Base-by-base conservation (phyloP, 1,140 invertebrate genomes). In the Epicauta chinensis region DNA sequence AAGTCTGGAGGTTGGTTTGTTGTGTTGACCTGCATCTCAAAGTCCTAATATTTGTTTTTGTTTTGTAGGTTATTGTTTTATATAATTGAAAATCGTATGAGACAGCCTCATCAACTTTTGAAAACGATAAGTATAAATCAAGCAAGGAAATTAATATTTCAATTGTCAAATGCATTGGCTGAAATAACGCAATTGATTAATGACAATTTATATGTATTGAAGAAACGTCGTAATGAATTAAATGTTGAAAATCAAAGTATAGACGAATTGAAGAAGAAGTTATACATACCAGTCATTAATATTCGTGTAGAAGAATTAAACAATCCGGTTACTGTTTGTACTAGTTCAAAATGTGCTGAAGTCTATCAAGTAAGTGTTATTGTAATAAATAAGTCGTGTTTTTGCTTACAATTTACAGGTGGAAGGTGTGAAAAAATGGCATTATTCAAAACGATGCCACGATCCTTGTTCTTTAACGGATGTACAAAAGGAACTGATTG, bases 291-390 rank as follows among this genome's bases (percentile, higher is more conserved):
- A 0, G 48, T 60, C 41, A 58, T 69, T 30, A 54, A 63, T 45
- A 36, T 69, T n/a, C 38, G 56, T 17, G 51, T 59, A 2, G 68
- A 17, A n/a, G 50, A 58, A 16, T 42, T 68, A 7, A 45, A 52
- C 12, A 56, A 68, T 43, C 67, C 67, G 2, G 54, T 58, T 2
- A 69, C 67, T 15, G 63, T 69, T 5, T 69, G 67, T 49, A 50
- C 64, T 15, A 59, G 55, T 43, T 7, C 14, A 1, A 55, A 58
- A 35, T 69, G 67, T 46, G 23, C 53, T 1, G 61, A 66, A 31
- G 39, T 61, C 9, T 53, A 59, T 32, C 41, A 35, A 17, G 67
- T 69, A 53, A n/a, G 6, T 13, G 5, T 16, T 23, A 23, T 23
- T n/a, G n/a, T n/a, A 23, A 3, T 23, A 23, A 23, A 23, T 23